A percentile compares a stretch with the other conserved stretches of the same genome.
phyloP scores from a whole-genome alignment of 2,113 vertebrate genomes.

The Tachycineta bicolor region DNA sequence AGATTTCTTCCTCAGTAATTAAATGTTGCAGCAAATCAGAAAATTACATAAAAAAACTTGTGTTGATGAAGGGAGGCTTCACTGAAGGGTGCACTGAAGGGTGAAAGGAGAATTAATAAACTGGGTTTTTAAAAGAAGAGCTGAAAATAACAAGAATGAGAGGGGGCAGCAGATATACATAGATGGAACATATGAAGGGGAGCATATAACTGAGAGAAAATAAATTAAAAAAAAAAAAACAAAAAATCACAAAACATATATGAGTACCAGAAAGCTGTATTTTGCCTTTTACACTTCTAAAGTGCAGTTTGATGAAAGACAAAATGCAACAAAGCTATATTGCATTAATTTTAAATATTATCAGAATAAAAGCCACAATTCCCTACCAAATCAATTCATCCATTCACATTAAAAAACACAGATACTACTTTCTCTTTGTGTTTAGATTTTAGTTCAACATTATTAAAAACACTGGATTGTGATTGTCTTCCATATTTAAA shows the following conservation, averaged over 20 bases:
- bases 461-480: not conserved
- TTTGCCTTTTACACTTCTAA: not conserved
- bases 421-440: not conserved
- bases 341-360: not conserved
- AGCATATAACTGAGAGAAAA: not conserved
- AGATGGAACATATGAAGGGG: not conserved
- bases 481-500: not conserved
- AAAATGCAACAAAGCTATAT: not conserved
- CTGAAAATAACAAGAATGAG: not conserved
- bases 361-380: not conserved
- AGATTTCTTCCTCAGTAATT: not conserved
- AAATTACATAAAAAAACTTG: not conserved
- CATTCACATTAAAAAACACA: not conserved
- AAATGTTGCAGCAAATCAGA: not conserved
- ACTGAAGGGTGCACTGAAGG: not conserved
- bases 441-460: not conserved
- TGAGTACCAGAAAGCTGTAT: not conserved
- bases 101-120: not conserved
- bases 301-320: not conserved
- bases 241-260: not conserved
- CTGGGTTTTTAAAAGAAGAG: not conserved
- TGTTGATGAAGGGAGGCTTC: not conserved
- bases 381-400: not conserved
- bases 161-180: not conserved
- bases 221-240: not conserved